Evolutionary conservation across 2,888 invertebrate species (phyloP).

Genomic region (Ptilodon capucinus): DNA sequence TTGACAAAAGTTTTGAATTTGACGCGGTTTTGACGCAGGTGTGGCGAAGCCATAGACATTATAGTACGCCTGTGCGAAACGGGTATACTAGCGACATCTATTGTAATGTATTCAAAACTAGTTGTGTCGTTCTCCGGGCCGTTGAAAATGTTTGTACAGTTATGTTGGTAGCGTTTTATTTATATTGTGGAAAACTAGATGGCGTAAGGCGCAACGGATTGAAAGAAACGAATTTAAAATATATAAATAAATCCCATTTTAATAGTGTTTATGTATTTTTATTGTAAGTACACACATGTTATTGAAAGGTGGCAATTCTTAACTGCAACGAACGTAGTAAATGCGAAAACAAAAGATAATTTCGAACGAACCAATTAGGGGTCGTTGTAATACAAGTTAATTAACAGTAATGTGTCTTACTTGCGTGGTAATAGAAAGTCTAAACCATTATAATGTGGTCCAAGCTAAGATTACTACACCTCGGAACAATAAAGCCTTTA

Average conservation of each 20-base stretch:
- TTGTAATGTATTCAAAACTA: not conserved
- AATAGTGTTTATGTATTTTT: no score
- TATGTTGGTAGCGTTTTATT: not conserved
- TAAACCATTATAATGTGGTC: not conserved
- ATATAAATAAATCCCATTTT: no score
- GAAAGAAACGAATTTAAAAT: no score
- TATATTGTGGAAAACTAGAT: constrained; percentile 7
- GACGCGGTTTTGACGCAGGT: constrained; percentile 10
- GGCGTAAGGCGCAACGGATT: constrained; percentile 6
- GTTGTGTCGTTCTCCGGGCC: not conserved
- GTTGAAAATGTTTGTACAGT: not conserved
- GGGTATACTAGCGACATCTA: constrained; percentile 9
- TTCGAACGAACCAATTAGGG: no score
- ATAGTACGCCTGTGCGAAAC: no score
- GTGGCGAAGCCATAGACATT: no score
- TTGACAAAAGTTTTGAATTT: constrained; percentile 41
- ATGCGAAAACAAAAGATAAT: no score
- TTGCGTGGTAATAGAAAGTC: not conserved
- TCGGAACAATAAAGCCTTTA: not conserved
- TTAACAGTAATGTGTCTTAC: no score
- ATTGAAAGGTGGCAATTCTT: no score
- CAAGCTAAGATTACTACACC: not conserved
- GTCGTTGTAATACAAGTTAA: no score
- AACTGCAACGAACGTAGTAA: no score
- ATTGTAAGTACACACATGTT: no score